Percentiles rank a stretch among this genome's conserved stretches.
These are phyloP conservation scores for Variabilichromis moorii DNA, from an alignment of 2,113 vertebrate species.

Conservation along the genomic window DNA sequence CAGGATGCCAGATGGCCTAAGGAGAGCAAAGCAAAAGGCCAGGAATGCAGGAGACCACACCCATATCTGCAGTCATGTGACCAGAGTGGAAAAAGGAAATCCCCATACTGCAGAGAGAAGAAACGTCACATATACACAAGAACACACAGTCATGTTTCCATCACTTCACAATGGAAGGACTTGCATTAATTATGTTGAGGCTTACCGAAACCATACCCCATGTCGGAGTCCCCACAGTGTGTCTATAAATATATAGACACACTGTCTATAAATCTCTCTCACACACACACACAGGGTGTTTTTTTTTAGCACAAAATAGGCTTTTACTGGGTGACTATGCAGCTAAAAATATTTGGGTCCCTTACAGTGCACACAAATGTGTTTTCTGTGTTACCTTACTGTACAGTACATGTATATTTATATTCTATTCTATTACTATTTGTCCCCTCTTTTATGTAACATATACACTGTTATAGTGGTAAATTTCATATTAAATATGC, in stretches of 20 bases:
- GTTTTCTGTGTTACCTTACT: not conserved
- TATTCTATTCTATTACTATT: not conserved
- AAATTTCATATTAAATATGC: not conserved
- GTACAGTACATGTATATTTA: not conserved
- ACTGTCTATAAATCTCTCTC: too few species aligned
- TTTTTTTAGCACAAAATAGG: not conserved
- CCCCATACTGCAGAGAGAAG: slow-evolving; percentile 46
- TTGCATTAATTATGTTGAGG: not conserved
- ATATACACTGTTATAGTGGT: not conserved
- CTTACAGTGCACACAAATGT: not conserved
- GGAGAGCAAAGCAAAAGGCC: not conserved
- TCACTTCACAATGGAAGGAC: not conserved
- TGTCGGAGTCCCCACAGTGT: not conserved
- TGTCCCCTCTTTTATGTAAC: not conserved
- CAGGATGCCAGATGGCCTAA: not conserved
- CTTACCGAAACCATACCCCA: not conserved
- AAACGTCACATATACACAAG: not conserved
- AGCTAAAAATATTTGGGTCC: not conserved
- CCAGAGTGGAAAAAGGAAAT: slow-evolving; percentile 61
- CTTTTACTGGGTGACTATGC: not conserved
- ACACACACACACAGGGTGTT: not conserved
- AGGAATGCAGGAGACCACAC: slow-evolving; percentile 68
- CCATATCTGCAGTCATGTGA: slow-evolving; percentile 70
- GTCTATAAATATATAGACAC: not conserved
- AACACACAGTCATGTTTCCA: not conserved